Evolutionary conservation across 2,113 vertebrate species (phyloP).

Genomic region (Atlantisia rogersi): DNA sequence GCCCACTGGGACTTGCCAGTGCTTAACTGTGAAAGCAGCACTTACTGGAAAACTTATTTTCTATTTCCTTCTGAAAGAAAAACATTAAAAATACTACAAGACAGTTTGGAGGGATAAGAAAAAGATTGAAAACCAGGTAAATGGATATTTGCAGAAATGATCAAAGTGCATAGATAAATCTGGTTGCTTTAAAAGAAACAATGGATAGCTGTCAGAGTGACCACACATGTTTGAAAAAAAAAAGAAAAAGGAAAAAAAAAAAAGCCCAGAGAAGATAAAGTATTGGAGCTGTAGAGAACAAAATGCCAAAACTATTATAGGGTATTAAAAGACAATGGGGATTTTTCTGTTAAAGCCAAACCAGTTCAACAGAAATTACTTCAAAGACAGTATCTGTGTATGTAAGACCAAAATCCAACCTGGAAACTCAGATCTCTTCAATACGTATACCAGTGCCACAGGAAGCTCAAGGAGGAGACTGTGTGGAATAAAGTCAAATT

Average conservation of each 20-base stretch:
- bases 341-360: conserved; percentile 2
- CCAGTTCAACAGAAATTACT: background rate
- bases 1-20: background rate
- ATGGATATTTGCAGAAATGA: background rate
- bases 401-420: background rate
- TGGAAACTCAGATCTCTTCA: background rate
- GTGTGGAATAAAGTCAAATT: background rate
- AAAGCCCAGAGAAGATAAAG: background rate
- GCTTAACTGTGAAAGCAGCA: background rate
- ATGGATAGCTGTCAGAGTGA: background rate
- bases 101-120: background rate
- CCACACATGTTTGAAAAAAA: background rate
- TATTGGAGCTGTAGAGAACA: background rate
- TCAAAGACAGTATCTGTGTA: background rate
- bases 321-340: background rate
- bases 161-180: background rate
- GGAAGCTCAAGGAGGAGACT: background rate
- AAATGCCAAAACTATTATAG: background rate
- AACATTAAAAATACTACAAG: background rate
- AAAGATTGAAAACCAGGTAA: background rate
- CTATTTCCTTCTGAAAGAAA: background rate
- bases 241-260: background rate
- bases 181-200: background rate
- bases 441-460: background rate
- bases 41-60: background rate